Conservation (phyloP, 2,888 invertebrate genomes). For the Atherix ibis region DNA sequence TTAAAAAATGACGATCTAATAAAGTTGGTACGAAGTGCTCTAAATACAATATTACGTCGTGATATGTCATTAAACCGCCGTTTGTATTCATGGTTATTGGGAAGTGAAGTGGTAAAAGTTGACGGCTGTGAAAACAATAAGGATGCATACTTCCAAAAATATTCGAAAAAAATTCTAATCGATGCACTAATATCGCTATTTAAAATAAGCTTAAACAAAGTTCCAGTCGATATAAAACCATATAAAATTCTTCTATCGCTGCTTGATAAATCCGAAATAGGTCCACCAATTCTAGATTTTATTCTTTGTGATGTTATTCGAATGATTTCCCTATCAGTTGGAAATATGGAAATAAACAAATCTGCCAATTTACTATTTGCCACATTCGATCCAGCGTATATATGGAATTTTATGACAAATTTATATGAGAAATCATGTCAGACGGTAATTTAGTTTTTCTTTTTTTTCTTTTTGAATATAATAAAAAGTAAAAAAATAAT, state of each 20-base stretch:
- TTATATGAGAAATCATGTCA: constrained; percentile 44
- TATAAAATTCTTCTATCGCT: constrained; percentile 69
- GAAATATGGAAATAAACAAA: constrained; percentile 55
- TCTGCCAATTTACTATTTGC: constrained; percentile 72
- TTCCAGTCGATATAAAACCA: constrained; percentile 46
- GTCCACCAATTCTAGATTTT: constrained; percentile 57
- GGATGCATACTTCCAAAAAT: constrained; percentile 45
- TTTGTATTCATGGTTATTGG: constrained; percentile 71
- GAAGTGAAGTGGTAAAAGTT: constrained; percentile 45
- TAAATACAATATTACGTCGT: constrained; percentile 59
- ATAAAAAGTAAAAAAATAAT: not conserved
- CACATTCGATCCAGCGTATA: constrained; percentile 67
- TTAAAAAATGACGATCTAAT: constrained; percentile 52
- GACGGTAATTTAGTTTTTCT: constrained; percentile 16
- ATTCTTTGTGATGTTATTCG: constrained; percentile 66
- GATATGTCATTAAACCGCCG: constrained; percentile 83
- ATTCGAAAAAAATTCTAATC: constrained; percentile 50
- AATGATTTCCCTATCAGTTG: constrained; percentile 38
- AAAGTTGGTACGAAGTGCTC: constrained; percentile 52
- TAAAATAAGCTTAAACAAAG: constrained; percentile 34
- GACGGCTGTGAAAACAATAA: constrained; percentile 20
- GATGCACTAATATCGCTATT: constrained; percentile 46
- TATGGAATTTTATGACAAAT: constrained; percentile 65
- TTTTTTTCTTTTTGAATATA: not conserved
- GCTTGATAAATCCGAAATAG: constrained; percentile 76